Conservation (phyloP, 2,113 vertebrate species). For the Heterochromis multidens region DNA sequence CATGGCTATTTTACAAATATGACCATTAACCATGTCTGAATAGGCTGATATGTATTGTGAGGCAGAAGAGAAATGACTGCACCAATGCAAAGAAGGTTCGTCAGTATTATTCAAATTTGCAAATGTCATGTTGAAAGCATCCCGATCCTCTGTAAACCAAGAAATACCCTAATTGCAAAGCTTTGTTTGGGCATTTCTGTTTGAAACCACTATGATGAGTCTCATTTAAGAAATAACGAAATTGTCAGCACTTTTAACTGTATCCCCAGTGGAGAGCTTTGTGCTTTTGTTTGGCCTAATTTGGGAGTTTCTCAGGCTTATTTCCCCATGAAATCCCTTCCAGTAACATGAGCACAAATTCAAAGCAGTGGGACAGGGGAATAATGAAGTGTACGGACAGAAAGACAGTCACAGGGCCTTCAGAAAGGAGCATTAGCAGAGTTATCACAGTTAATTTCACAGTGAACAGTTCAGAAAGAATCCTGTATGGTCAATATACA, state of each 20-base stretch:
- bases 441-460: constrained; percentile 55
- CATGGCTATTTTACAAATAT: constrained; percentile 29
- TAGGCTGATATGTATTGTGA: background rate
- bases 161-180: constrained; percentile 8
- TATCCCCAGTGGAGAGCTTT: constrained; percentile 11
- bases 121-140: background rate
- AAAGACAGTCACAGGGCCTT: background rate
- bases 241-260: constrained; percentile 29
- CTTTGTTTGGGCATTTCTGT: background rate
- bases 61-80: background rate
- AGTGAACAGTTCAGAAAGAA: constrained; percentile 40
- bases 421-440: background rate
- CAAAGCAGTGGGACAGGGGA: constrained; percentile 23
- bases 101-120: background rate
- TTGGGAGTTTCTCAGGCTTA: constrained; percentile 28
- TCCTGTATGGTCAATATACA: background rate
- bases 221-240: background rate
- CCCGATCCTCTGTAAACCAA: constrained; percentile 1
- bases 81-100: background rate
- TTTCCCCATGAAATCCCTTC: constrained; percentile 49
- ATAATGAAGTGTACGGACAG: constrained; percentile 48
- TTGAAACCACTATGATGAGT: constrained; percentile 8
- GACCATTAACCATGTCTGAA: constrained; percentile 8
- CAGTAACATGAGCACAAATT: constrained; percentile 35
- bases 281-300: constrained; percentile 53